Evolutionary conservation across 2,113 vertebrate species (phyloP), one percentile per base, ranked within the genome.

Genomic region (Propithecus coquereli): DNA sequence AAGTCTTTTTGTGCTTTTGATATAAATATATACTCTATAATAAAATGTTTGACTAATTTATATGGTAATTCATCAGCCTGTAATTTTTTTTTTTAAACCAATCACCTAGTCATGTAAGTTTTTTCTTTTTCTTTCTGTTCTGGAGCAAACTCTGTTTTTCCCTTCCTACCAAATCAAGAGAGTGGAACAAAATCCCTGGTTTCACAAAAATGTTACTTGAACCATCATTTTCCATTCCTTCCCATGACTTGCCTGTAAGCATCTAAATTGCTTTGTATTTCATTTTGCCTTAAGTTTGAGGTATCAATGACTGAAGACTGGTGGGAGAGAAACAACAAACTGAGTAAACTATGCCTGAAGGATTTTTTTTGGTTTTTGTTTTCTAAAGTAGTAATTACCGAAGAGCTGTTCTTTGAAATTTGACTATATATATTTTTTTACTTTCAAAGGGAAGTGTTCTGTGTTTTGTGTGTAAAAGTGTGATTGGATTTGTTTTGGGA

Each of bases 31-130:
- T 96, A 84, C 90, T 94, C 89, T 97, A 89, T 97, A 97, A 97
- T 97, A 97, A 97, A 97, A 83, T 81, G 37, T 95, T 96, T 95
- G 91, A 86, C 86, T 96, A 96, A 95, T 96, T 94, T 97, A 97
- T 95, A 90, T 76, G 34, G 63, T 94, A 95, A 87, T 87, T 96
- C 76, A 90, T 95, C 92, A 95, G 83, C 87, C 43, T 94, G 25
- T 80, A 96, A 50, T 93, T 83, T 77, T 61, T 88, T 57, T 34
- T 68, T 79, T 86, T 74, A 6, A 86, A 68, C 73, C 40, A 77
- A 11, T 79, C 61, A 82, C 63, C 45, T 77, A 86, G 23, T 93
- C 77, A 37, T 37, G 43, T 74, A 93, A 86, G 22, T 57, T 18
- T 74, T 30, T 79, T 52, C 6, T 92, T 22, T 43, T 68, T 17